phyloP scores from a whole-genome alignment of 2,888 invertebrate genomes.

The Ectemnius lituratus region DNA sequence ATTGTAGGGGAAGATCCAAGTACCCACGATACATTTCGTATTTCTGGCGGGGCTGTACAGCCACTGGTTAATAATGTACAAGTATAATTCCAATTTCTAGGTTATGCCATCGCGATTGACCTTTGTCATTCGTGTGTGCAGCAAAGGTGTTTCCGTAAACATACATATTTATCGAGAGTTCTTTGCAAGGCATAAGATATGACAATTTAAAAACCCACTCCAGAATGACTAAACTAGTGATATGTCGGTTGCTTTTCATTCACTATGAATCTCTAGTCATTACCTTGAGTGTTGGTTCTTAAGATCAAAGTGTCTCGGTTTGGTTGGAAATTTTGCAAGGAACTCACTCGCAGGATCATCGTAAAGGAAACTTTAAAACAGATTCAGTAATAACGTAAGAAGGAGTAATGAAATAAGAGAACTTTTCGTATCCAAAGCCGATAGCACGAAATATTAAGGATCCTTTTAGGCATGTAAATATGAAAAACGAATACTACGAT shows the following conservation, averaged over 20 bases:
- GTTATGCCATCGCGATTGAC: neutral
- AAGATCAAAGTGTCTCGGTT: no score
- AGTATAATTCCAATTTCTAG: no score
- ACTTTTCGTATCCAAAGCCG: neutral
- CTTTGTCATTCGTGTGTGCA: neutral
- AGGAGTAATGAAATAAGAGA: neutral
- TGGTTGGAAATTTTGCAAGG: neutral
- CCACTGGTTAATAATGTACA: no score
- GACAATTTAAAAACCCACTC: neutral
- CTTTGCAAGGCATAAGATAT: neutral
- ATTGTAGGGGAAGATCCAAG: no score
- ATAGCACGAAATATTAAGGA: neutral
- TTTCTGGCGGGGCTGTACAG: no score
- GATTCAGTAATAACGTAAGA: neutral
- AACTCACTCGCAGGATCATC: neutral
- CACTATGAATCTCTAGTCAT: no score
- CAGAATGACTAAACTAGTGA: no score
- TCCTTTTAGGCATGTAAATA: conserved; percentile 6
- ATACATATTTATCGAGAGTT: neutral
- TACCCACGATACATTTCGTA: no score
- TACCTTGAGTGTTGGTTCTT: no score
- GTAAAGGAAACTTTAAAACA: neutral
- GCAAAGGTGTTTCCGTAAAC: neutral
- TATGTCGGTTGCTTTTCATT: no score
- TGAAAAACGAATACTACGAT: neutral